These are phyloP conservation scores for Tipula helvola DNA, from an alignment of 2,888 invertebrate genomes.

Conservation along the genomic window DNA sequence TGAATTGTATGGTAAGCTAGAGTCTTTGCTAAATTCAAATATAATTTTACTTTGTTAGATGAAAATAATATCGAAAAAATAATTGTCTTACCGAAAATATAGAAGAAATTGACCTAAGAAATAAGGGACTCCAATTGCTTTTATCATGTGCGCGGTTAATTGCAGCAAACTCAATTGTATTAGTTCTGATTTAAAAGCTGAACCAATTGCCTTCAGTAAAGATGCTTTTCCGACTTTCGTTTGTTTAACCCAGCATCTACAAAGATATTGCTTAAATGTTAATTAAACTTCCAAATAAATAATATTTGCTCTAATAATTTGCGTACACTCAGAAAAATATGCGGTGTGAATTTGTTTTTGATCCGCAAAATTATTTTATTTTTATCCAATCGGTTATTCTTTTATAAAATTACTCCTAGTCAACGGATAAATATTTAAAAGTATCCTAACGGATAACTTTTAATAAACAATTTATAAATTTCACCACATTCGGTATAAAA, in stretches of 20 bases:
- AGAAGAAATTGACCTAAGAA: constrained; percentile 18
- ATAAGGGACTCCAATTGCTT: constrained; percentile 13
- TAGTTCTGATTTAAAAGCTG: constrained; percentile 20
- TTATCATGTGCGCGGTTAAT: constrained; percentile 15
- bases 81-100: constrained; percentile 17
- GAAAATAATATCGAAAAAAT: background rate
- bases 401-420: too few relatives aligned
- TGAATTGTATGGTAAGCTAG: constrained; percentile 32
- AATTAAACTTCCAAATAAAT: too few relatives aligned
- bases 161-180: constrained; percentile 14
- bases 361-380: too few relatives aligned
- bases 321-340: too few relatives aligned
- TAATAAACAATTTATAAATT: too few relatives aligned
- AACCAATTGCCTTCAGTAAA: constrained; percentile 17
- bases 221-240: constrained; percentile 15
- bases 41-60: background rate
- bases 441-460: too few relatives aligned
- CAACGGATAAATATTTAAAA: too few relatives aligned
- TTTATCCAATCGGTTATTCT: too few relatives aligned
- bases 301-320: too few relatives aligned
- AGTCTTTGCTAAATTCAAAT: constrained; percentile 33
- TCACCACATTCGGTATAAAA: too few relatives aligned
- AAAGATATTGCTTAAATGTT: background rate
- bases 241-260: background rate
- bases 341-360: too few relatives aligned